Percentiles rank a stretch among this genome's conserved stretches.
phyloP scores from a whole-genome alignment of 2,113 vertebrate genomes.

The Arenaria interpres region DNA sequence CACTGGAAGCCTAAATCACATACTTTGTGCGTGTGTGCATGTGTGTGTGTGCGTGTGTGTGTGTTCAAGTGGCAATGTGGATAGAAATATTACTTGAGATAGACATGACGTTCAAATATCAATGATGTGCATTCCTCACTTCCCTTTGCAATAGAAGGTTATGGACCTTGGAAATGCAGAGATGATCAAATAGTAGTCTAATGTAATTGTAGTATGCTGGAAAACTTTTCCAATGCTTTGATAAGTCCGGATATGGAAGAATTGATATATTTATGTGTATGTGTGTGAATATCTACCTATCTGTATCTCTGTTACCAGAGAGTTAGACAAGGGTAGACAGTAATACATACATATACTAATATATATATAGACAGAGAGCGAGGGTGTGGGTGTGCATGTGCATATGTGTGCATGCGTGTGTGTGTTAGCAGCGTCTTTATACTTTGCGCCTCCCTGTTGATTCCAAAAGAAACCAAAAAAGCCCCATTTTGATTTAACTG shows the following conservation, averaged over 20 bases:
- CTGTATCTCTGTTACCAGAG: conserved; percentile 37
- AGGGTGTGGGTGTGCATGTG: conserved; percentile 80
- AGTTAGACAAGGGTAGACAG: conserved; percentile 43
- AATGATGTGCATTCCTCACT: conserved; percentile 98
- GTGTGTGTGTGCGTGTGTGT: not conserved
- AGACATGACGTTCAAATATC: conserved; percentile 72
- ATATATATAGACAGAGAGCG: conserved; percentile 65
- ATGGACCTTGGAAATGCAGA: conserved; percentile 53
- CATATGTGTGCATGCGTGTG: conserved; percentile 67
- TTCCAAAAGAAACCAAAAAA: conserved; percentile 84
- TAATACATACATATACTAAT: conserved; percentile 68
- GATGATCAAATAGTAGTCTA: conserved; percentile 44
- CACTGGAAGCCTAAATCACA: conserved; percentile 82
- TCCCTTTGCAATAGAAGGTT: conserved; percentile 79
- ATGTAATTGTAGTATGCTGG: conserved; percentile 43
- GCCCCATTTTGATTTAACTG: conserved; percentile 79
- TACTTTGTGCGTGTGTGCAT: conserved; percentile 27
- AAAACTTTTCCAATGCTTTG: conserved; percentile 70
- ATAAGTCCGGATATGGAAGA: conserved; percentile 80
- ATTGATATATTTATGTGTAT: conserved; percentile 72
- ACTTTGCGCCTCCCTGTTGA: conserved; percentile 99
- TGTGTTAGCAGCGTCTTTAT: conserved; percentile 98
- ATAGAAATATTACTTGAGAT: not conserved
- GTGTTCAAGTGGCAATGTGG: not conserved
- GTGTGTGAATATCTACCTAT: conserved; percentile 25